Evolutionary conservation across 2,797 vertebrate genomes (phyloP), one percentile per base, ranked within the genome.

Genomic region (Xiphophorus birchmanni): DNA sequence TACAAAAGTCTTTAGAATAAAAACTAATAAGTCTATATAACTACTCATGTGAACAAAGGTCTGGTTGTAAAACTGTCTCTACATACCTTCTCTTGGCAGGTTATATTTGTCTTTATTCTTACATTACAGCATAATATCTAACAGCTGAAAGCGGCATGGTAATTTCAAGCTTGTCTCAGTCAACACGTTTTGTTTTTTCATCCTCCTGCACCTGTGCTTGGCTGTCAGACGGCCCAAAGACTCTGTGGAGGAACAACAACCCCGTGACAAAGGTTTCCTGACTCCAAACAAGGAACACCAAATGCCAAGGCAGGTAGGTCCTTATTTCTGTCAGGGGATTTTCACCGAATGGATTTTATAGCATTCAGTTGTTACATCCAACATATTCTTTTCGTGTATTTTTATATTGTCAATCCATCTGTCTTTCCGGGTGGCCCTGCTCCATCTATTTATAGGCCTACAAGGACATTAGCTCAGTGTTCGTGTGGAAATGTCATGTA

Each of bases 171-270:
- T 58, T 63, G 86, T 69, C 78, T 87, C 86, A 74, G 82, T 91
- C 74, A 85, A 82, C 47, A 56, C 80, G 81, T 88, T 94, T 94
- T 85, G 89, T 77, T 88, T 94, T 90, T 92, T 91, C 81, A 73
- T 88, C 84, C 88, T 91, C 73, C 32, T 40, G 78, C 94, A 95
- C 94, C 95, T 95, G 95, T 94, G 88, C 90, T 86, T 77, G 82
- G 85, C 92, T 85, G 90, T 95, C 95, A 94, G 74, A 80, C 76
- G 81, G 81, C 63, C 80, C 81, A 87, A 80, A 85, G 76, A 90
- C 82, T 77, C 77, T 81, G 86, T 77, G 78, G 79, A 86, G 80
- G 87, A 92, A 92, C 91, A 92, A 92, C 88, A 48, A 77, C 86
- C 86, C 76, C 35, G 77, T 89, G 89, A 94, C 90, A 94, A 95